Percentiles rank a stretch among this genome's conserved stretches.
Evolutionary conservation across 2,888 invertebrate species (phyloP).

Genomic region (Oscheius onirici): DNA sequence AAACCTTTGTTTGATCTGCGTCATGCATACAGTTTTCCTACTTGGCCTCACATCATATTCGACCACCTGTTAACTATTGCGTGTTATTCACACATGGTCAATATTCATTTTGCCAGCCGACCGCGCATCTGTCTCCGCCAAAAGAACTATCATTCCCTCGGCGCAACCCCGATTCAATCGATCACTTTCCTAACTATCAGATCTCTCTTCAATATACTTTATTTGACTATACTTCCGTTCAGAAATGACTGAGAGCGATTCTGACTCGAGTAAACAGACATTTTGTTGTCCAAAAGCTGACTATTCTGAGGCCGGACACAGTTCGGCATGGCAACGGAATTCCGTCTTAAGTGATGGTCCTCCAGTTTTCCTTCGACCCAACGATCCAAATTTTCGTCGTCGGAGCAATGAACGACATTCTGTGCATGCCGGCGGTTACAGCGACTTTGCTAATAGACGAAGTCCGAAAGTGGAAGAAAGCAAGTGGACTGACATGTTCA

Average conservation of each 20-base stretch:
- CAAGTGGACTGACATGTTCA: constrained; percentile 49
- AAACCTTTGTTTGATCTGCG: constrained; percentile 9
- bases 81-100: constrained; percentile 3
- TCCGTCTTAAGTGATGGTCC: constrained; percentile 3
- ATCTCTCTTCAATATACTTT: background rate
- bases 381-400: constrained; percentile 34
- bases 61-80: background rate
- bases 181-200: background rate
- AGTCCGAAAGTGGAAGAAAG: constrained; percentile 37
- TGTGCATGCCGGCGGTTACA: constrained; percentile 39
- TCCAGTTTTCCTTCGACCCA: constrained; percentile 8
- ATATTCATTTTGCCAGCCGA: background rate
- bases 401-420: constrained; percentile 48
- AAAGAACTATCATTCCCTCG: background rate
- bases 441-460: constrained; percentile 43
- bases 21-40: background rate
- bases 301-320: background rate
- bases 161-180: background rate
- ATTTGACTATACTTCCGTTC: background rate
- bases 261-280: background rate
- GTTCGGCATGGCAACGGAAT: background rate
- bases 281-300: background rate
- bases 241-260: constrained; percentile 24
- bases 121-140: constrained; percentile 3
- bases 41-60: background rate